phyloP scores from a whole-genome alignment of 2,888 invertebrate genomes.

The Meganola albula region DNA sequence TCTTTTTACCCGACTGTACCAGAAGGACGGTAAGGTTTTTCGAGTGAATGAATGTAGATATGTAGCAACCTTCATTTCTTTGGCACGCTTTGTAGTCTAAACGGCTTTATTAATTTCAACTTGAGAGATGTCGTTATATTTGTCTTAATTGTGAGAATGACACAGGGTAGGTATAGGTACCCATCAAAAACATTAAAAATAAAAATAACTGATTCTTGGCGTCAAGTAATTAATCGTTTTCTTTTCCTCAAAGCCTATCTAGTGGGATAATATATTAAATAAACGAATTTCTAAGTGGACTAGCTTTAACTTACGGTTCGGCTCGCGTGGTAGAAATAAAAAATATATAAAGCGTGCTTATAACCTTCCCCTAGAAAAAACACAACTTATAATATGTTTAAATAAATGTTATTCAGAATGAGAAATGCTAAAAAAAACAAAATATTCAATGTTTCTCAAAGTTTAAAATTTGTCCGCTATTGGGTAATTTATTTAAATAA shows the following conservation, averaged over 20 bases:
- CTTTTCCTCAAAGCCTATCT: not conserved
- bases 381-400: slow-evolving; percentile 7
- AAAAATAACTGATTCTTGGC: not conserved
- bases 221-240: not conserved
- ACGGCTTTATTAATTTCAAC: not conserved
- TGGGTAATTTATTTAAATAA: slow-evolving; percentile 6
- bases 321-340: slow-evolving; percentile 6
- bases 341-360: slow-evolving; percentile 7
- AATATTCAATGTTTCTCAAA: slow-evolving; percentile 7
- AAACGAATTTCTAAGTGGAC: not conserved
- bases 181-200: not conserved
- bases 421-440: slow-evolving; percentile 6
- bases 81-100: not conserved
- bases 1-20: not conserved
- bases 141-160: not conserved
- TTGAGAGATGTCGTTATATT: not conserved
- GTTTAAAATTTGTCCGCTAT: slow-evolving; percentile 7
- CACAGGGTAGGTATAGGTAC: not conserved
- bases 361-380: slow-evolving; percentile 7
- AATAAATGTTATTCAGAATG: slow-evolving; percentile 7
- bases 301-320: slow-evolving; percentile 5
- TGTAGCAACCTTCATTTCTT: not conserved
- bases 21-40: not conserved
- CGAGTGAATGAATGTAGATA: not conserved
- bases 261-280: not conserved